Evolutionary conservation across 2,888 invertebrate species (phyloP).

Genomic region (Plebejus anna): DNA sequence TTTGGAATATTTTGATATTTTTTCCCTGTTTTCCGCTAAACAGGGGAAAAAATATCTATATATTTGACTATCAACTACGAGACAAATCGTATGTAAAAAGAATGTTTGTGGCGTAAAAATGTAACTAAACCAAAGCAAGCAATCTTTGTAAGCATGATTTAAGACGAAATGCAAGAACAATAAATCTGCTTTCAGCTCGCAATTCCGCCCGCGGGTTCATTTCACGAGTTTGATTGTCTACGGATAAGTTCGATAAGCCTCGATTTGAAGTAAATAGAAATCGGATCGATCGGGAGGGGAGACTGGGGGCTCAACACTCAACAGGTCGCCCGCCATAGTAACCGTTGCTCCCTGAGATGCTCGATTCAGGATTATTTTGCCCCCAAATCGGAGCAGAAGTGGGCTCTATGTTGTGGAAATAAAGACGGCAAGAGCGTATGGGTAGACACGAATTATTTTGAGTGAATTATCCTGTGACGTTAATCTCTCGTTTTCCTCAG

Average conservation of each 20-base stretch:
- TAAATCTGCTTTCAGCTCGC: conserved; percentile 33
- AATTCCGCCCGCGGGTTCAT: conserved; percentile 33
- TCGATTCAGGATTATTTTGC: neutral
- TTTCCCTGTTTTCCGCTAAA: too few relatives aligned
- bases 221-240: conserved; percentile 37
- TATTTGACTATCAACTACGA: too few relatives aligned
- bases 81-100: too few relatives aligned
- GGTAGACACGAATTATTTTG: conserved; percentile 38
- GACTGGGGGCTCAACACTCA: conserved; percentile 49
- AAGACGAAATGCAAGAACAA: conserved; percentile 22
- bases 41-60: too few relatives aligned
- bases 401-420: neutral
- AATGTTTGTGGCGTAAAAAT: too few relatives aligned
- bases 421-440: neutral
- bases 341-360: conserved; percentile 36
- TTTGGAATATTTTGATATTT: too few relatives aligned
- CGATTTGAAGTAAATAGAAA: conserved; percentile 40
- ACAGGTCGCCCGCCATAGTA: conserved; percentile 50
- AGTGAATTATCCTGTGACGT: conserved; percentile 42
- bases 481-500: conserved; percentile 34
- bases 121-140: too few relatives aligned
- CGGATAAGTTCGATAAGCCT: conserved; percentile 41
- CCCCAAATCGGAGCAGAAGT: neutral
- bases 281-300: conserved; percentile 37
- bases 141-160: neutral